Evolutionary conservation across 1,140 invertebrate species (phyloP).

Genomic region (Trinorchestia longiramus): DNA sequence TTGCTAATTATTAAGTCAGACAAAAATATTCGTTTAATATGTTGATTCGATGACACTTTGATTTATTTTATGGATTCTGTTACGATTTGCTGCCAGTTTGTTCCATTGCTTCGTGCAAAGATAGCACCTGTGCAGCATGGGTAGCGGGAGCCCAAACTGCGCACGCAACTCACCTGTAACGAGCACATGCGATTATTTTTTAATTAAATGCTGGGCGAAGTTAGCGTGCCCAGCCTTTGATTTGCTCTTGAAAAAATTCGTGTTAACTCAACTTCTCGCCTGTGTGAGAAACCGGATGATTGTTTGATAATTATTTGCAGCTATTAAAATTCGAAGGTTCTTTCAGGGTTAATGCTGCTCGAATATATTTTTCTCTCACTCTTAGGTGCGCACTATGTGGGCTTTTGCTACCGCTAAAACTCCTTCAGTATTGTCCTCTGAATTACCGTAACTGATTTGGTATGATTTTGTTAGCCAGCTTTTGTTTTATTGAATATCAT

Average conservation of each 20-base stretch:
- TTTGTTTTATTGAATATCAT: slow-evolving; percentile 14
- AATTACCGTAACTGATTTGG: not conserved
- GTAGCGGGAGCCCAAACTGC: not conserved
- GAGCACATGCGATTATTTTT: not conserved
- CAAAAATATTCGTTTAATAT: slow-evolving; percentile 10
- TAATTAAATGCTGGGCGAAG: not conserved
- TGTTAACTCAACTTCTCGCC: too few species aligned
- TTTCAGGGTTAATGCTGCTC: not conserved
- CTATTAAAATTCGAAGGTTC: too few species aligned
- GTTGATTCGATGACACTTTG: slow-evolving; percentile 3
- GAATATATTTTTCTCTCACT: not conserved
- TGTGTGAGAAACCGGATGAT: too few species aligned
- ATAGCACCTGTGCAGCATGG: not conserved
- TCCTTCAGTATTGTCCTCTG: not conserved
- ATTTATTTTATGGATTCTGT: slow-evolving; percentile 2
- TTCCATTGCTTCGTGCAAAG: not conserved
- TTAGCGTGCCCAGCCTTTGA: not conserved
- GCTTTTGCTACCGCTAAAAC: not conserved
- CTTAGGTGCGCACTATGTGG: not conserved
- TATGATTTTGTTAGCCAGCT: slow-evolving; percentile 23
- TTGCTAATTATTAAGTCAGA: slow-evolving; percentile 33
- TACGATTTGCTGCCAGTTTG: slow-evolving; percentile 31
- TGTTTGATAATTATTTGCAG: too few species aligned
- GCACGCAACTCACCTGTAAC: not conserved
- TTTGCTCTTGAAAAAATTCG: not conserved